Evolutionary conservation across 2,888 invertebrate genomes (phyloP), one percentile per base, ranked within the genome.

Genomic region (Temnothorax unifasciatus): DNA sequence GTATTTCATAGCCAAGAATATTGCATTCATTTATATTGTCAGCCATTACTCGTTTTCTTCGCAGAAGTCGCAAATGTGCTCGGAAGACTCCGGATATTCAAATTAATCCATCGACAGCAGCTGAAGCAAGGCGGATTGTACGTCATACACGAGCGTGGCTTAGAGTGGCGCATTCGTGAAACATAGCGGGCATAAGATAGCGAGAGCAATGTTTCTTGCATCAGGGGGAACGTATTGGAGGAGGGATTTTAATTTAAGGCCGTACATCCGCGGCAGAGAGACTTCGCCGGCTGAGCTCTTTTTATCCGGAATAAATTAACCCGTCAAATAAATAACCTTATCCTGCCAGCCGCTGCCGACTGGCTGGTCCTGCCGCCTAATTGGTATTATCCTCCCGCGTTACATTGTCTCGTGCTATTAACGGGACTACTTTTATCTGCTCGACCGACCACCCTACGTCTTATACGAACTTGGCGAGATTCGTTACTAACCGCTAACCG

Each of bases 251-350:
- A 85, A 85, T 85, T 84, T 79, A 69, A 79, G 74, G 47, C 71
- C 68, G 64, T 85, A 76, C 83, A 85, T 85, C 83, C 83, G 69
- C 83, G 69, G 69, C 79, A 38, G 71, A 86, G 75, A 29, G 75
- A 83, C 64, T 79, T 83, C 18, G 54, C 44, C 68, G 44, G 73
- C 73, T 81, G 83, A 88, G 87, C 88, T 88, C 86, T 88, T 90
- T 92, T 92, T 90, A 93, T 92, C 90, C 91, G 69, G 89, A 90
- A 92, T 92, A 92, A 92, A 92, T 93, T 92, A 92, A 91, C 87
- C 88, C 87, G 90, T 89, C 88, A 90, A 90, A 92, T 92, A 90
- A 92, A 91, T 92, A 91, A 91, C 88, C 88, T 92, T 91, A 92
- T 93, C 91, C 87, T 79, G 76, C 68, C 13, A 38, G 71, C 83